Conservation (phyloP, 2,797 vertebrate genomes). For the Thripadectes ignobilis region DNA sequence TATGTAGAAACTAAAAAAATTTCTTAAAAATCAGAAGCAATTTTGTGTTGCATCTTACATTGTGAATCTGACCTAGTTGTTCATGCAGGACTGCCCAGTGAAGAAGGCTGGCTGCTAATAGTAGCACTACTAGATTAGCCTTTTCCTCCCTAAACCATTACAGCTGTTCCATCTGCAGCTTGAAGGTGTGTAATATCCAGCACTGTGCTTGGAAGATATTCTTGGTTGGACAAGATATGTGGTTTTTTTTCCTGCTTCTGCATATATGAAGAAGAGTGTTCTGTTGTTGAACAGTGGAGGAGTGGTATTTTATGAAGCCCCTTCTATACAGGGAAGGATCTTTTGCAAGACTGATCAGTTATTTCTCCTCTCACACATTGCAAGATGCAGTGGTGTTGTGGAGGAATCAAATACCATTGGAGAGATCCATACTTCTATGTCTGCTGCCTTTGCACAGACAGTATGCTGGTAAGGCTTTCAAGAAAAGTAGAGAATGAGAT, state of each 20-base stretch:
- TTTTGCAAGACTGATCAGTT: background rate
- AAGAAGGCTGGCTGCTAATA: background rate
- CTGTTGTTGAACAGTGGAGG: rapidly evolving
- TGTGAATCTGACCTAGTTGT: background rate
- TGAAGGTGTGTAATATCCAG: background rate
- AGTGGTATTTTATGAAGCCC: background rate
- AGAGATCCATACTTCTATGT: background rate
- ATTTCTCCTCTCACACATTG: background rate
- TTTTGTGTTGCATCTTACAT: background rate
- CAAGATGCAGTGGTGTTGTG: background rate
- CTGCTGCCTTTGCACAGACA: background rate
- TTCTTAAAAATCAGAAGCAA: background rate
- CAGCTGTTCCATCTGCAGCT: background rate
- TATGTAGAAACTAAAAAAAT: background rate
- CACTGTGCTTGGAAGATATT: background rate
- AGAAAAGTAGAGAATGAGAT: rapidly evolving
- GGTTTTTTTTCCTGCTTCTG: background rate
- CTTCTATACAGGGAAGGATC: background rate
- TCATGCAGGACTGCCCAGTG: background rate
- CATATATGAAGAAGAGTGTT: background rate
- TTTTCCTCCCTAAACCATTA: background rate
- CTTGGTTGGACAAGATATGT: background rate
- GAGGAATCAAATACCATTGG: background rate
- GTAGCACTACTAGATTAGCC: background rate
- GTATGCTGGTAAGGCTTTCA: background rate